These are phyloP conservation scores for Hemichromis elongatus DNA, from an alignment of 2,113 vertebrate species.

Conservation along the genomic window DNA sequence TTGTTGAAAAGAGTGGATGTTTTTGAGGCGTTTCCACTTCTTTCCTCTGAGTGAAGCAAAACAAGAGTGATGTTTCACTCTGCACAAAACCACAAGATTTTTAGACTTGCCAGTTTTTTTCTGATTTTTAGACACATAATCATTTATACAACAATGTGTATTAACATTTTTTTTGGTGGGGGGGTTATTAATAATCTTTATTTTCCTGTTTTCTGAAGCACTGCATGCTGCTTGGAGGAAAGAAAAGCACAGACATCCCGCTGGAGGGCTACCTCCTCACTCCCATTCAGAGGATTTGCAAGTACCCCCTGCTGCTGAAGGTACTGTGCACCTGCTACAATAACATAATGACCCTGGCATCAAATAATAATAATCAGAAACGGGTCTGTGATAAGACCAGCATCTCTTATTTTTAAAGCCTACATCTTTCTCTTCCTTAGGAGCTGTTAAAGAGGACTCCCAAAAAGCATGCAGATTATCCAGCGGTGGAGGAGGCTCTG, in stretches of 20 bases:
- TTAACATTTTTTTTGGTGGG: background rate
- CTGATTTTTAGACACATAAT: background rate
- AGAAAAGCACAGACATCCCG: conserved; percentile 95
- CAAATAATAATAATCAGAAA: background rate
- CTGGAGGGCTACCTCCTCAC: conserved; percentile 93
- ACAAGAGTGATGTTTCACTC: background rate
- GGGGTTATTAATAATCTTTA: background rate
- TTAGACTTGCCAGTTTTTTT: background rate
- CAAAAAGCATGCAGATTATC: conserved; percentile 89
- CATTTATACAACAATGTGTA: background rate
- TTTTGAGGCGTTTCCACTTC: background rate
- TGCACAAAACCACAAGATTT: background rate
- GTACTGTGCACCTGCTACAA: conserved; percentile 59
- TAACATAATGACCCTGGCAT: background rate
- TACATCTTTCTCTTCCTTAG: conserved; percentile 50
- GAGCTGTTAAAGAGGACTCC: conserved; percentile 95
- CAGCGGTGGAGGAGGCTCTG: conserved; percentile 87
- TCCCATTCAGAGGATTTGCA: conserved; percentile 99
- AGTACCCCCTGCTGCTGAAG: conserved; percentile 96
- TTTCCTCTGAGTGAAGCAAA: background rate
- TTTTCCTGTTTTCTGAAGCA: conserved; percentile 71
- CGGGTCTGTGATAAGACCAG: background rate
- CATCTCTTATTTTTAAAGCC: background rate
- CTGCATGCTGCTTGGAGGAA: conserved; percentile 96
- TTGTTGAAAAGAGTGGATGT: background rate